phyloP scores from a whole-genome alignment of 2,797 vertebrate species.

The Tapirus indicus region DNA sequence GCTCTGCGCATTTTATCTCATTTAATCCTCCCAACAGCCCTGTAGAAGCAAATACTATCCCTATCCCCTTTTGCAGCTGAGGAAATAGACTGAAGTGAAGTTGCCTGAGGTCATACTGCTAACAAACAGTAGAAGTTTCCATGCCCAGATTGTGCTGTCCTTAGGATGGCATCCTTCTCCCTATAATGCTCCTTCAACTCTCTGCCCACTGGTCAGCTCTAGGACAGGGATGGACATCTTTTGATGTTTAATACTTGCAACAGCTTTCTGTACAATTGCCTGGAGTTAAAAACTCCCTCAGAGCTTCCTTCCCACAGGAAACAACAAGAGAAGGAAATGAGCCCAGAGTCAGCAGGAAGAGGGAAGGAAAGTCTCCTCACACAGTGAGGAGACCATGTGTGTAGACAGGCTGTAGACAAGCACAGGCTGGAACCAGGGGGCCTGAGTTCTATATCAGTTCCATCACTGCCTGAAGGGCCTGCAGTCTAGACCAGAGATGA shows the following conservation, averaged over 20 bases:
- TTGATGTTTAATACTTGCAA: neutral
- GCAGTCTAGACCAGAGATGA: neutral
- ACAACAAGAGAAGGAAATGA: slow-evolving; percentile 6
- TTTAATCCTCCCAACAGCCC: neutral
- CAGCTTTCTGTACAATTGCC: neutral
- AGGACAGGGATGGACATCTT: neutral
- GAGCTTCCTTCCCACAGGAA: neutral
- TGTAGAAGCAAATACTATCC: neutral
- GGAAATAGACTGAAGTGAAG: neutral
- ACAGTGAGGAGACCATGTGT: neutral
- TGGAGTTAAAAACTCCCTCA: neutral
- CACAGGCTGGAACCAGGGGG: neutral
- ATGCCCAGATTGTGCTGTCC: neutral
- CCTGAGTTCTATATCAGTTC: too few species aligned
- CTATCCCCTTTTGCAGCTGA: neutral
- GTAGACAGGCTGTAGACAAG: neutral
- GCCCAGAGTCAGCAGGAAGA: neutral
- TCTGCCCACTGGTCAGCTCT: neutral
- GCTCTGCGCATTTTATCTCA: neutral
- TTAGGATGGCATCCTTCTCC: neutral
- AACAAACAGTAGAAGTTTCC: neutral
- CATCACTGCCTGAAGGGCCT: neutral
- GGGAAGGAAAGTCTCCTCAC: neutral
- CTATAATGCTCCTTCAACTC: neutral
- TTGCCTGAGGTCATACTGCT: neutral